Conservation (phyloP, 1,140 invertebrate species). For the Heliconius hermathena region DNA sequence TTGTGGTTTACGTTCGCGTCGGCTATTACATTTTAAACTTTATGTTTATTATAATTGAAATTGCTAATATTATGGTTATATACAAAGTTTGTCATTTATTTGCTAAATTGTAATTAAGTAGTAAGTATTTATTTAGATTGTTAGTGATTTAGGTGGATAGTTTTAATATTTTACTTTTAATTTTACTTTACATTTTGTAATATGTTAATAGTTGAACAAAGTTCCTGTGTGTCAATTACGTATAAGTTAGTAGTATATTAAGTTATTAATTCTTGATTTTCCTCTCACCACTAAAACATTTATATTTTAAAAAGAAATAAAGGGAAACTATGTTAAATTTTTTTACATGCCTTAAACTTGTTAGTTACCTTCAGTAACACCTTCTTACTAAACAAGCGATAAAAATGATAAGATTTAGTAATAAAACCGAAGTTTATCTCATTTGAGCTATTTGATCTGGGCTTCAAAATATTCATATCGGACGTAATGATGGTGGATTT, state of each 20-base stretch:
- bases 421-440: conserved; percentile 29
- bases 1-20: conserved; percentile 1
- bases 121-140: neutral
- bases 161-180: neutral
- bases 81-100: neutral
- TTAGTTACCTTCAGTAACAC: neutral
- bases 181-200: neutral
- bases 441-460: conserved; percentile 13
- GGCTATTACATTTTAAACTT: conserved; percentile 12
- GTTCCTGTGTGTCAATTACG: too few species aligned
- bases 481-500: conserved; percentile 36
- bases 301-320: too few species aligned
- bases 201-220: neutral
- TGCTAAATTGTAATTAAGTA: neutral
- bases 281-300: too few species aligned
- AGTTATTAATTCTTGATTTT: neutral
- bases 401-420: conserved; percentile 13
- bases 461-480: conserved; percentile 35
- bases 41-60: neutral
- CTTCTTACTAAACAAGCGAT: neutral
- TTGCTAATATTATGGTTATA: neutral
- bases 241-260: too few species aligned
- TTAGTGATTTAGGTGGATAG: too few species aligned
- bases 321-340: too few species aligned
- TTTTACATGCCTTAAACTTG: too few species aligned